A percentile compares a stretch with the other conserved stretches of the same genome.
Conservation (phyloP, 1,140 invertebrate species). For the Drosophila funebris region DNA sequence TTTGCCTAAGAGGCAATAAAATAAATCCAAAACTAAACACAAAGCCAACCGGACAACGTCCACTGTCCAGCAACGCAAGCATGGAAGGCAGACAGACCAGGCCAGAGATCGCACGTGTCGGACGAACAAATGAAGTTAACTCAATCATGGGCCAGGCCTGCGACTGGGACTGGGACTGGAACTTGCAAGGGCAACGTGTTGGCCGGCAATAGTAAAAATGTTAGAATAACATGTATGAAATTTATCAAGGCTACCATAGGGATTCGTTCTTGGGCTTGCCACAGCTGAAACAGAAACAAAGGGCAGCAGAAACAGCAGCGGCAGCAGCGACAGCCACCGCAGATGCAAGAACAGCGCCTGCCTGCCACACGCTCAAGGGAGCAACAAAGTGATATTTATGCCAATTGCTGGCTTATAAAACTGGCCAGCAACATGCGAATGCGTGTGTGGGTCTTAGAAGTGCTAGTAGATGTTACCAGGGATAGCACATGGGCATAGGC, state of each 20-base stretch:
- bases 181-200: constrained; percentile 42
- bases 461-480: constrained; percentile 58
- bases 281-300: constrained; percentile 22
- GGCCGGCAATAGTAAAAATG: constrained; percentile 71
- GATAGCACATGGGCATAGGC: constrained; percentile 41
- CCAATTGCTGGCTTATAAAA: constrained; percentile 71
- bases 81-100: neutral
- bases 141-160: constrained; percentile 60
- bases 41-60: constrained; percentile 43
- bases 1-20: constrained; percentile 78
- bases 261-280: constrained; percentile 18
- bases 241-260: constrained; percentile 67
- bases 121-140: constrained; percentile 74
- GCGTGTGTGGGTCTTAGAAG: constrained; percentile 73
- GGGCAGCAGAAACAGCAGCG: constrained; percentile 10
- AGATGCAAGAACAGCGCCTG: constrained; percentile 10
- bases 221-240: constrained; percentile 76
- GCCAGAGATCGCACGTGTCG: constrained; percentile 61
- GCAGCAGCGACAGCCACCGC: neutral
- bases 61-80: neutral
- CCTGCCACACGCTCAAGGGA: constrained; percentile 70
- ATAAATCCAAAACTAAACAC: constrained; percentile 67
- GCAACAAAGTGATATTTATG: constrained; percentile 78
- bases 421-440: constrained; percentile 50
- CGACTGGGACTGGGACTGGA: neutral